Evolutionary conservation across 53 echinoderm and acorn worm genomes (phyloP), one percentile per base, ranked within the genome.

Genomic region (Stichopus horrens): DNA sequence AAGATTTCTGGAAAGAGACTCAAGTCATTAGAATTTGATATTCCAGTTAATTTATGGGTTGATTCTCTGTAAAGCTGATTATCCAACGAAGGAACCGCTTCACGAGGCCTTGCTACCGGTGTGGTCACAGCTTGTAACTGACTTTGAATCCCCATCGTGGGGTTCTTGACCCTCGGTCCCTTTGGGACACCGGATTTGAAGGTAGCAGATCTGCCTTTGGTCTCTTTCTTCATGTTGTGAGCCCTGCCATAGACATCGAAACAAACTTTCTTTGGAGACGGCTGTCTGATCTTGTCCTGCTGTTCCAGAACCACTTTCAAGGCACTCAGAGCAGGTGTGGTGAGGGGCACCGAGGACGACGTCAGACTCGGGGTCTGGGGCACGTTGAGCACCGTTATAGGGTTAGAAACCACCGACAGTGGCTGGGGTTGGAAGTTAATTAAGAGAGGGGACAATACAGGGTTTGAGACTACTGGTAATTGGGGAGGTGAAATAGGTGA

Each of bases 91-190:
- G 71, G 14, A 4, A n/a, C 19, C 18, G 19, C 71, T 18, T 20
- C n/a, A 18, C 7, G 51, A 52, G 77, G 10, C 54, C 7, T 54
- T 4, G 18, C 21, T 4, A 76, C 4, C 7, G 77, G 77, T 16
- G 77, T 76, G 77, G 77, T 76, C 77, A 76, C 51, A 14, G 14
- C 10, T 54, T 76, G 77, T 11, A 52, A 52, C 10, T 85, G 85
- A 5, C 58, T 10, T 18, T 7, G 23, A 9, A 74, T 11, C 7
- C 89, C 79, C 21, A 89, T 19, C 9, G 92, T 89, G 4, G 92
- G 92, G 60, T 92, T 92, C 86, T 92, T 92, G 57, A 92, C 86
- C 23, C 92, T 55, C 4, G 89, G 89, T 14, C 92, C 55, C 20
- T 85, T 85, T 10, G 63, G 67, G 11, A 67, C 63, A 10, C 66